phyloP scores from a whole-genome alignment of 2,113 vertebrate species.

The Psilopogon haemacephalus region DNA sequence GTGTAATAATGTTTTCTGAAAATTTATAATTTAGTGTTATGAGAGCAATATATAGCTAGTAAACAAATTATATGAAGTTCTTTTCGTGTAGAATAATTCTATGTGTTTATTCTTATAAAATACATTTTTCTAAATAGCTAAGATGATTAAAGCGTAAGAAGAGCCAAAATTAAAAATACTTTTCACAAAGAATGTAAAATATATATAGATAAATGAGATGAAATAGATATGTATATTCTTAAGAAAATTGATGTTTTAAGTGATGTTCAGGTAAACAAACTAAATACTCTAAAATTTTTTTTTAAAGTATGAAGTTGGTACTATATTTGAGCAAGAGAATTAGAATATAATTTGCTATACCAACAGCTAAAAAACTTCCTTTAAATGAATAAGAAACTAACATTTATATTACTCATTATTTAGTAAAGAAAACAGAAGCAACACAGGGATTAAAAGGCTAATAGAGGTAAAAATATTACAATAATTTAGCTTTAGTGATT shows the following conservation, averaged over 20 bases:
- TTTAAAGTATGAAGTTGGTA: not conserved
- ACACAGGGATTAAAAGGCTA: not conserved
- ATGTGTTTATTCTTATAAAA: not conserved
- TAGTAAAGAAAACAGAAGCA: not conserved
- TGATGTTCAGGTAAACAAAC: not conserved
- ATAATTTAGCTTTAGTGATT: not conserved
- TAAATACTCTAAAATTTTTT: not conserved
- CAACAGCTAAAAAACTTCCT: not conserved
- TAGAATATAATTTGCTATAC: not conserved
- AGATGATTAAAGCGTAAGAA: not conserved
- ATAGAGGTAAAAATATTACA: not conserved
- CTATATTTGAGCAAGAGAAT: not conserved
- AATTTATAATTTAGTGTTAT: not conserved
- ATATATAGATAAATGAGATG: not conserved
- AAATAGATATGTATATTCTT: not conserved
- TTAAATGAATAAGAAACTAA: not conserved
- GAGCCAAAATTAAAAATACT: not conserved
- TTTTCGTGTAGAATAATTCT: not conserved
- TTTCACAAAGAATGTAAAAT: not conserved
- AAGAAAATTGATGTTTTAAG: not conserved
- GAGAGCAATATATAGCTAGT: not conserved
- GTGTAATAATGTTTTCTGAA: not conserved
- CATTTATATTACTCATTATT: not conserved
- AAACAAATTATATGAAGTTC: not conserved
- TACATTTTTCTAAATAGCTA: not conserved